Base-by-base conservation (phyloP, 2,888 invertebrate genomes). In the Hydroisotoma schaefferi region DNA sequence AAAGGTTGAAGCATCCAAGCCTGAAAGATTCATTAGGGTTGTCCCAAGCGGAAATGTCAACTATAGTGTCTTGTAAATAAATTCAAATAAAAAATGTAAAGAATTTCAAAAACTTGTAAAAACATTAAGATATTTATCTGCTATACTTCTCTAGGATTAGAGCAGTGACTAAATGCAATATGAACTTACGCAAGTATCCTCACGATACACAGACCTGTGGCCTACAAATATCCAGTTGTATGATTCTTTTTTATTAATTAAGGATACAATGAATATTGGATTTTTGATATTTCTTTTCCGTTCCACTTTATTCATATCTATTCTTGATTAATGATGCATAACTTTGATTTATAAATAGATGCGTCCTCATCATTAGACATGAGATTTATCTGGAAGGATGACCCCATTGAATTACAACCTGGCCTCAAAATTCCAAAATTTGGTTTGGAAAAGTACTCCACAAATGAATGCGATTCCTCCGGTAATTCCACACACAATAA, bases 121-220 rank as follows among this genome's bases (percentile, higher is more conserved):
- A 43, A 18, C 20, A 6, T 43, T 10, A 43, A 43, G 6, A 10
- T 43, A n/a, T n/a, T 12, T 22, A 15, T 25, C 4, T 10, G 8
- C 15, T 26, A 46, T 22, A 33, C 3, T 29, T 28, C 22, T 40
- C 12, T 64, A 79, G 79, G 56, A 59, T 80, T 29, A 77, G 78
- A 0, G 66, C 80, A 56, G 75, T 75, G 1, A 73, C 79, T 10
- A 75, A 76, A 1, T 80, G 80, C 57, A 77, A 76, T 20, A 80
- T 80, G 80, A 73, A 76, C 2, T 74, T 79, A 33, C 74, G 75
- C 29, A 76, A 76, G 29, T 80, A 79, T 64, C 80, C 80, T 0
- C 74, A 80, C 61, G 80, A 80, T 69, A 73, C 71, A 5, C 80
- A 80, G 67, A 73, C 72, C 1, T 80, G 80, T 69, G 69, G 75